Base-by-base conservation (phyloP, 2,113 vertebrate species). In the Albula glossodonta region DNA sequence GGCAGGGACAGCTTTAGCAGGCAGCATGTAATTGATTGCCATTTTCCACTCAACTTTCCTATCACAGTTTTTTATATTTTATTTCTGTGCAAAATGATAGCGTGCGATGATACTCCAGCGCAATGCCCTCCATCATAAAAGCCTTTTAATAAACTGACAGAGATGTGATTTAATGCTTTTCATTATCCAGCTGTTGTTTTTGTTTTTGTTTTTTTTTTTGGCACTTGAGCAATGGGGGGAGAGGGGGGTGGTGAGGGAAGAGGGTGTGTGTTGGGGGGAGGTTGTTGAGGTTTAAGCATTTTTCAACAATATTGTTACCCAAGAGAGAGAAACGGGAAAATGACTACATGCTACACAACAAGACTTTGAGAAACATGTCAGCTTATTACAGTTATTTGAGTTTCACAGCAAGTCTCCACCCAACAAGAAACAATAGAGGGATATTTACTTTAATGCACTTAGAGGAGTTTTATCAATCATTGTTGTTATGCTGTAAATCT, bases 271-370 rank as follows among this genome's bases (percentile, higher is more conserved):
- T 19, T 1, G 22, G 60, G 4, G 9, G 15, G 22, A 66, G 3
- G 17, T 66, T 66, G 31, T 41, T 19, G 9, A 15, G 15, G 22
- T 9, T 50, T 56, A 51, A 82, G 17, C 8, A 17, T 51, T 56
- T 56, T 22, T 51, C 80, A 52, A 22, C 51, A 82, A 82, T 82
- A 56, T 22, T 51, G 79, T 51, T 50, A 41, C 13, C 78, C 78
- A 19, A 19, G 11, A 2, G 31, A 80, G 78, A 87, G 51, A 82
- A 78, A 15, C 12, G 57, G 81, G 83, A 70, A 51, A 9, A 77
- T 82, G 81, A 13, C 78, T 53, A 41, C 87, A 81, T 86, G 89
- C 89, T 87, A 84, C 81, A 86, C 70, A 25, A 31, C 48, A 17
- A 4, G 5, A 66, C 63, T 31, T 15, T 41, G 50, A 25, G 19